Base-by-base conservation (phyloP, 2,797 vertebrate genomes). In the Sarcoramphus papa region DNA sequence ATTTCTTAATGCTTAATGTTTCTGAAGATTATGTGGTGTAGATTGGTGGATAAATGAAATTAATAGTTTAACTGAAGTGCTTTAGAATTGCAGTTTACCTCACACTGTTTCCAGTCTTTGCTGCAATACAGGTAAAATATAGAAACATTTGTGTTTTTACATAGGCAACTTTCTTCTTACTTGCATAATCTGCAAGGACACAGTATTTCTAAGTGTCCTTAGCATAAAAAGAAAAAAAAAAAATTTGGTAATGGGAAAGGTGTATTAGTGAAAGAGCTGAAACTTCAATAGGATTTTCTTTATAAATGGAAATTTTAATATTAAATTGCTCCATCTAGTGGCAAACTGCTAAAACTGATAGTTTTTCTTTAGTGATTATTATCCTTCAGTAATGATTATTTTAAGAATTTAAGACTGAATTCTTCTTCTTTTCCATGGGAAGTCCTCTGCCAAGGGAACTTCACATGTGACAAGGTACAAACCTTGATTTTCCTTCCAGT, bases 271-370 rank as follows among this genome's bases (percentile, higher is more conserved):
- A 78, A 90, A 88, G 30, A 69, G 27, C 12, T 69, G 45, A 67
- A 69, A 56, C 40, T 14, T 72, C 35, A 75, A 63, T 47, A 74
- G 30, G 51, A 56, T 93, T 87, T 95, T 75, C 33, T 85, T 77
- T 87, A 25, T 37, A 83, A 96, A 65, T 45, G 35, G 37, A 82
- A 78, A 93, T 94, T 88, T 92, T 96, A 92, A 96, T 95, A 97
- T 96, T 95, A 92, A 97, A 95, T 93, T 97, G 95, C 97, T 96
- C 97, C 97, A 97, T 96, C 97, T 97, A 97, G 97, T 97, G 97
- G 97, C 73, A 77, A 40, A 80, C 33, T 90, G 28, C 37, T 91
- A 81, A 76, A 94, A 76, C 27, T 84, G 81, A 22, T 85, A n/a
- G 35, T 88, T 97, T 95, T 78, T 63, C 47, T 67, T 28, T 18